phyloP scores from a whole-genome alignment of 2,797 vertebrate genomes.

The Diplodus puntazzo region DNA sequence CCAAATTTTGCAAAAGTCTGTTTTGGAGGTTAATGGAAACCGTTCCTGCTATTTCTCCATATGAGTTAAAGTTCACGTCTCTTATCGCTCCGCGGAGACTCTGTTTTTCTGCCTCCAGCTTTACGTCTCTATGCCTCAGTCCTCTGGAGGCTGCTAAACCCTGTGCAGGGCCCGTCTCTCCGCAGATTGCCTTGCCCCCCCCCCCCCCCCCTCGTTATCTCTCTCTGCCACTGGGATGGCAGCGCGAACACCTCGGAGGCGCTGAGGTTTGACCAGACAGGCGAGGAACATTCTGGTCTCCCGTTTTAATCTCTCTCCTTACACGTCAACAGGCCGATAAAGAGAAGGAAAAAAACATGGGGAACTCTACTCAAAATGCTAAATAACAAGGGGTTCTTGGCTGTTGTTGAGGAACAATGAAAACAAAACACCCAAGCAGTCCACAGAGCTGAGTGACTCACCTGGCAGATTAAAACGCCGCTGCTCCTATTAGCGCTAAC shows the following conservation, averaged over 20 bases:
- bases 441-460: conserved; percentile 46
- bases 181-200: conserved; percentile 50
- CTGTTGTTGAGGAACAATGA: conserved; percentile 69
- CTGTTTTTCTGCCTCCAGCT: conserved; percentile 34
- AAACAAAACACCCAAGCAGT: conserved; percentile 55
- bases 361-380: conserved; percentile 5
- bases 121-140: conserved; percentile 36
- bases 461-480: conserved; percentile 51
- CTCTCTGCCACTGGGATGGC: conserved; percentile 33
- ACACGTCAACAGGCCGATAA: conserved; percentile 39
- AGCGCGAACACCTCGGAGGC: conserved; percentile 10
- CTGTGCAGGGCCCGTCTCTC: conserved; percentile 23
- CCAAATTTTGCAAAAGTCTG: conserved; percentile 26
- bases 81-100: conserved; percentile 44
- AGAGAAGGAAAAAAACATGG: not conserved
- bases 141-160: conserved; percentile 52
- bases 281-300: conserved; percentile 36
- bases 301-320: conserved; percentile 47
- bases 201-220: conserved; percentile 55
- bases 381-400: conserved; percentile 33
- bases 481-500: conserved; percentile 57
- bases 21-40: conserved; percentile 55
- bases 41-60: conserved; percentile 27
- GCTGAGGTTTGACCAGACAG: conserved; percentile 46
- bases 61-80: conserved; percentile 50